Base-by-base conservation (phyloP, 2,888 invertebrate species). In the Yponomeuta cagnagella region DNA sequence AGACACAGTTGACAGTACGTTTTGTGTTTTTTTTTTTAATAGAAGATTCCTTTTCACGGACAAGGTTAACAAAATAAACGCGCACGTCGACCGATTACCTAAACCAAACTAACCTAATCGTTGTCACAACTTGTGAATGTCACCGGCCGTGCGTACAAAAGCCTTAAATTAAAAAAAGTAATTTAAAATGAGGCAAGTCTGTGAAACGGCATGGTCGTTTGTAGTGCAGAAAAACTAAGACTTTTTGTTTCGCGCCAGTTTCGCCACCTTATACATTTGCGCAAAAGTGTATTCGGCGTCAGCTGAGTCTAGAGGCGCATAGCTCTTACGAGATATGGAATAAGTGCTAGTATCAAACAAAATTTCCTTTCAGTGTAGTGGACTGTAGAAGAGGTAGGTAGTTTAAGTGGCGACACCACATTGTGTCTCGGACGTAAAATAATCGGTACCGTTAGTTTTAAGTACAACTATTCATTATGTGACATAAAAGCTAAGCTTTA, bases 111-210 rank as follows among this genome's bases (percentile, higher is more conserved):
- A 10, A 48, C 10, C n/a, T 4, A 23, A 37, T 37, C 37, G 15
- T 6, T 67, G 48, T 67, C 67, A 37, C 43, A 43, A 12, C 10
- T n/a, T 67, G n/a, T 67, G 67, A 43, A 37, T 10, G 15, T 43
- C 48, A 31, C 48, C 31, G 23, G 23, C 68, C 83, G 80, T 83
- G 84, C 82, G 81, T 85, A 77, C 75, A 81, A 79, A 83, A 75
- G 74, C 75, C 74, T 74, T 73, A 75, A 70, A 43, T 43, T 8
- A 43, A 43, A 43, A 43, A 23, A 71, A 73, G 72, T 73, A 74
- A 78, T 78, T 77, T 79, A 75, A 74, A 77, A 74, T 79, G 76
- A 76, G 74, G 79, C 76, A 83, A 82, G 74, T 68, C 23, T 10
- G 48, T 65, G 65, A 33, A 65, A 33, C 33, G 52, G 6, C 52